Base-by-base conservation (phyloP, 2,888 invertebrate genomes). In the Sceliomorpha sp. region DNA sequence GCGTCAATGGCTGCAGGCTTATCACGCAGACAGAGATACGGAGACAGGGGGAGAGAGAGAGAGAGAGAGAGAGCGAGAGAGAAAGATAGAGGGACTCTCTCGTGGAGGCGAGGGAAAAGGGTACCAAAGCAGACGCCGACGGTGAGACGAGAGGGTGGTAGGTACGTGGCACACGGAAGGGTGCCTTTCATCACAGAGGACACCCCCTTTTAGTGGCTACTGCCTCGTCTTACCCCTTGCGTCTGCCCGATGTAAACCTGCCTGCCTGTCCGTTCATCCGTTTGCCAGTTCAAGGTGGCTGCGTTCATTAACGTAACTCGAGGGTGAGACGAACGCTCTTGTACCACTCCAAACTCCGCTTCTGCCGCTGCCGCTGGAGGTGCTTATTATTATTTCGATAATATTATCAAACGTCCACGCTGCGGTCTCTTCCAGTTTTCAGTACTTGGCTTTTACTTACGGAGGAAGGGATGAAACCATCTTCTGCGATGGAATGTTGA, bases 261-360 rank as follows among this genome's bases (percentile, higher is more conserved):
- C 67, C 79, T 76, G 68, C 62, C 74, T 69, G 78, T 71, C 72
- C 74, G 77, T 84, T 80, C 83, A 85, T 84, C 81, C 85, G 82
- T 83, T 85, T 83, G 82, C 83, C 85, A 81, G 82, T 86, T 86
- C 84, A 86, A 86, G 86, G 86, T 86, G 85, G 85, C 81, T 82
- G 82, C 83, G 80, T 82, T 86, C 85, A 83, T 85, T 85, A 85
- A 77, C 79, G 77, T 70, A 60, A 75, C 63, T 59, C 62, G 59
- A 56, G 60, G 60, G 51, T 66, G 62, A 60, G 62, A 53, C 55
- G 14, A 64, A 39, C 34, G 66, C 70, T 63, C 73, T 68, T 62
- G 40, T 66, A 55, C 47, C 58, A 53, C 47, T 58, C 45, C 59
- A 39, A 59, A 24, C 44, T 40, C 39, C 24, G 42, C 40, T 40